A percentile compares a stretch with the other conserved stretches of the same genome.
Conservation (phyloP, 2,888 invertebrate species). For the Megamerina dolium region DNA sequence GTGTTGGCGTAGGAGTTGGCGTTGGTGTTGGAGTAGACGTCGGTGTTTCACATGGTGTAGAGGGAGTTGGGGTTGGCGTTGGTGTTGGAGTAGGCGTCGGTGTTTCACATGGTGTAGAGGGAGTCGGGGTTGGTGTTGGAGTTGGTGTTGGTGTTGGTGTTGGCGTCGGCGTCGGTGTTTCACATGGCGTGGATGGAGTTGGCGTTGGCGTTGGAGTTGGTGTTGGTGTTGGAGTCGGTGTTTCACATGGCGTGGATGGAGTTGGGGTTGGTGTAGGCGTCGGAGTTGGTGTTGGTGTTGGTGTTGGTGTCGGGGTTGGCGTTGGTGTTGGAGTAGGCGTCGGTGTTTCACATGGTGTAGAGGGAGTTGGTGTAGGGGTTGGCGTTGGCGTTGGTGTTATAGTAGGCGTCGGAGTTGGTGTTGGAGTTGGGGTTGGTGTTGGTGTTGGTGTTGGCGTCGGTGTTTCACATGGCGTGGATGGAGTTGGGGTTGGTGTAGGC, state of each 20-base stretch:
- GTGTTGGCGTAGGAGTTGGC: not conserved
- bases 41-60: not conserved
- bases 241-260: not conserved
- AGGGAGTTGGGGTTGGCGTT: not conserved
- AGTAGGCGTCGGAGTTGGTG: too few species aligned
- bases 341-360: too few species aligned
- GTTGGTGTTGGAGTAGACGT: not conserved
- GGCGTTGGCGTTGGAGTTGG: not conserved
- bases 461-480: not conserved
- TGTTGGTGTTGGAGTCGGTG: not conserved
- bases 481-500: not conserved
- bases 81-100: not conserved
- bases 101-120: not conserved
- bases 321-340: not conserved
- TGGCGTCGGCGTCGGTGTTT: not conserved
- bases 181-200: not conserved
- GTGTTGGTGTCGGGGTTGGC: not conserved
- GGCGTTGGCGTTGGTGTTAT: not conserved
- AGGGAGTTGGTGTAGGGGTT: too few species aligned
- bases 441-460: not conserved
- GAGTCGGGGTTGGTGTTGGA: not conserved
- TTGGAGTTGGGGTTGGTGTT: too few species aligned
- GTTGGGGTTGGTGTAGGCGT: not conserved
- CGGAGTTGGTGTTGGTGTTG: not conserved
- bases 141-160: slow-evolving; percentile 1